Evolutionary conservation across 2,888 invertebrate genomes (phyloP).

Genomic region (Calameuta pallipes): DNA sequence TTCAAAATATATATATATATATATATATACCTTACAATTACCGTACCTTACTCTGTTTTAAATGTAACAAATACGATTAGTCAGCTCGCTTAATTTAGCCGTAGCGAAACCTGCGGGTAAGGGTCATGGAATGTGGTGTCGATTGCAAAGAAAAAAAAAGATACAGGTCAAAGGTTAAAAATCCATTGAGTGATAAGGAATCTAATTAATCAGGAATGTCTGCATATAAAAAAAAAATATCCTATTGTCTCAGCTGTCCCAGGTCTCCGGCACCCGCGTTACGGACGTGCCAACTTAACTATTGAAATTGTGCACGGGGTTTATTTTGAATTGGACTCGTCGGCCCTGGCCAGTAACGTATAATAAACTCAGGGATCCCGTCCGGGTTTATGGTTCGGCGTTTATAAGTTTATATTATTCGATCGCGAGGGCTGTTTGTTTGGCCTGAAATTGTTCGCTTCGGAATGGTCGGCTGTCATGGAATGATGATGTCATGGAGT

Average conservation of each 20-base stretch:
- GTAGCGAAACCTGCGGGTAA: neutral
- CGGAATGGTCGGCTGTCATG: constrained; percentile 61
- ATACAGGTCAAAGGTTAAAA: too few relatives aligned
- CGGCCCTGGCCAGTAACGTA: constrained; percentile 1
- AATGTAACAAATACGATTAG: neutral
- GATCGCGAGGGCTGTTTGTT: constrained; percentile 53
- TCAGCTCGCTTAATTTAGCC: neutral
- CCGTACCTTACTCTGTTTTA: neutral
- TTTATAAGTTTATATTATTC: constrained; percentile 50
- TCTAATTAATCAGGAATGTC: neutral
- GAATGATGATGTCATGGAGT: constrained; percentile 66
- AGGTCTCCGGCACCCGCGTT: neutral
- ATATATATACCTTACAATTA: constrained; percentile 3
- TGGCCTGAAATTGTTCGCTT: constrained; percentile 54
- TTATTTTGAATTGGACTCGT: constrained; percentile 3
- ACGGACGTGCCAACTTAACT: neutral
- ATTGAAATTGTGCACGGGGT: neutral
- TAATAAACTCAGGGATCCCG: constrained; percentile 10
- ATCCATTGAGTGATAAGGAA: neutral
- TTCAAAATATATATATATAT: constrained; percentile 2
- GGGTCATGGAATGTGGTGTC: neutral
- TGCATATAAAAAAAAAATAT: neutral
- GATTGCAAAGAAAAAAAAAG: neutral
- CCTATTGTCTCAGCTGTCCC: neutral
- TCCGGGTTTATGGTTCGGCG: neutral